Conservation (phyloP, 2,797 vertebrate genomes). For the Petrocephalus schoutedeni region DNA sequence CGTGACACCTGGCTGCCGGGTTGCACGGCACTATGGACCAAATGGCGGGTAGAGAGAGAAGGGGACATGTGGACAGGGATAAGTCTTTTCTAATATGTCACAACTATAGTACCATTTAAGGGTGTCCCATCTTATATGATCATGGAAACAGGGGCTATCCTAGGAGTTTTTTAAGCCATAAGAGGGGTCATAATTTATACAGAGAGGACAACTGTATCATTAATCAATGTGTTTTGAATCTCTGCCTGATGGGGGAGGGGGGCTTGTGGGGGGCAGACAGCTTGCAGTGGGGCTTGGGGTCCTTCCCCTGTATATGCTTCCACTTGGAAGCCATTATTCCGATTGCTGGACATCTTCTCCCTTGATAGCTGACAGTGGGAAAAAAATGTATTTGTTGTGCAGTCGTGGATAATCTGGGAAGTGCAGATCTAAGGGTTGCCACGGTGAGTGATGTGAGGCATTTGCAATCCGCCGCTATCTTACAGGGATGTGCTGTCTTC, state of each 20-base stretch:
- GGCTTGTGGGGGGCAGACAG: not conserved
- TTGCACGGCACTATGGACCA: not conserved
- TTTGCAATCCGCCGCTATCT: not conserved
- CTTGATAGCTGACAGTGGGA: not conserved
- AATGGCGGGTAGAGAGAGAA: too few species aligned
- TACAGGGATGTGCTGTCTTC: conserved; percentile 8
- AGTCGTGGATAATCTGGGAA: not conserved
- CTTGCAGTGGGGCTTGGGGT: not conserved
- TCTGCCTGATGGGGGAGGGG: not conserved
- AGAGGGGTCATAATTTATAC: too few species aligned
- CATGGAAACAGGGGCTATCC: too few species aligned
- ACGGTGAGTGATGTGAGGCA: not conserved
- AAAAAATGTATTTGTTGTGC: not conserved
- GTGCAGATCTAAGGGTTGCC: not conserved
- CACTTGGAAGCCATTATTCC: not conserved
- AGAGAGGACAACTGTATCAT: not conserved
- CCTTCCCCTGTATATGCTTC: not conserved
- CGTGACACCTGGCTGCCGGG: not conserved
- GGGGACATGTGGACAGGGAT: not conserved
- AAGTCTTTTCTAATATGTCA: not conserved
- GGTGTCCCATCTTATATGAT: too few species aligned
- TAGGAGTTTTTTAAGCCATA: too few species aligned
- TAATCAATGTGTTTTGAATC: not conserved
- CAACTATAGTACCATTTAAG: too few species aligned
- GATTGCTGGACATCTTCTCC: not conserved